Percentiles rank a stretch among this genome's conserved stretches.
These are phyloP conservation scores for Hypomesus transpacificus DNA, from an alignment of 2,113 vertebrate genomes.

Conservation along the genomic window DNA sequence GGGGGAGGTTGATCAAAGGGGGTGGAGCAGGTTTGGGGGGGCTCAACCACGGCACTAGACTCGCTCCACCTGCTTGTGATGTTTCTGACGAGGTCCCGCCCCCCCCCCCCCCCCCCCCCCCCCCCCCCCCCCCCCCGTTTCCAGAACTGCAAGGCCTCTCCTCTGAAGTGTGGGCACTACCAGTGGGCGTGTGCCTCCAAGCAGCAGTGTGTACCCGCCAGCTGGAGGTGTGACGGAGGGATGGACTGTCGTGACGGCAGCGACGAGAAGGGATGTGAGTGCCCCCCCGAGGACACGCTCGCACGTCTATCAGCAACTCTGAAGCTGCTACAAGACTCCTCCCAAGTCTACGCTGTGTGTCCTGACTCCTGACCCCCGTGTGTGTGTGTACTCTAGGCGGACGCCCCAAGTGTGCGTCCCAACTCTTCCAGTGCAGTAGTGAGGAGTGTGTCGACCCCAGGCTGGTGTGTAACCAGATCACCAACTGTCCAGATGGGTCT, in stretches of 20 bases:
- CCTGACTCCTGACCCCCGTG: neutral
- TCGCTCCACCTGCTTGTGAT: neutral
- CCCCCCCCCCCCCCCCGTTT: slow-evolving; percentile 14
- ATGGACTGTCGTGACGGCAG: slow-evolving; percentile 77
- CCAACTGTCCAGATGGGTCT: slow-evolving; percentile 77
- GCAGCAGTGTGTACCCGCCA: slow-evolving; percentile 74
- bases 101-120: too few relatives aligned
- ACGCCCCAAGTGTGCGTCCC: slow-evolving; percentile 59
- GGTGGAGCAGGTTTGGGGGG: neutral
- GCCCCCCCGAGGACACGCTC: rapidly evolving
- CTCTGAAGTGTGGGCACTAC: slow-evolving; percentile 56
- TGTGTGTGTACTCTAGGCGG: slow-evolving; percentile 59
- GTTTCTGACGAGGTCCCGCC: too few relatives aligned
- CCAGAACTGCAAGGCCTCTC: slow-evolving; percentile 66
- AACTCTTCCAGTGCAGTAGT: slow-evolving; percentile 74
- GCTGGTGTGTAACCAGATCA: slow-evolving; percentile 74
- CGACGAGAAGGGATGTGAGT: slow-evolving; percentile 82
- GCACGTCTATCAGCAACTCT: neutral
- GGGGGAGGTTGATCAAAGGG: too few relatives aligned
- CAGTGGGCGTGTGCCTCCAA: slow-evolving; percentile 76
- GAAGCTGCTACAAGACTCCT: neutral
- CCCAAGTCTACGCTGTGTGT: neutral
- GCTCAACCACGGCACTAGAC: neutral
- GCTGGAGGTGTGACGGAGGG: slow-evolving; percentile 81
- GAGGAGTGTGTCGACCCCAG: slow-evolving; percentile 69